phyloP scores from a whole-genome alignment of 2,113 vertebrate species.

The Pelvicachromis taeniatus region DNA sequence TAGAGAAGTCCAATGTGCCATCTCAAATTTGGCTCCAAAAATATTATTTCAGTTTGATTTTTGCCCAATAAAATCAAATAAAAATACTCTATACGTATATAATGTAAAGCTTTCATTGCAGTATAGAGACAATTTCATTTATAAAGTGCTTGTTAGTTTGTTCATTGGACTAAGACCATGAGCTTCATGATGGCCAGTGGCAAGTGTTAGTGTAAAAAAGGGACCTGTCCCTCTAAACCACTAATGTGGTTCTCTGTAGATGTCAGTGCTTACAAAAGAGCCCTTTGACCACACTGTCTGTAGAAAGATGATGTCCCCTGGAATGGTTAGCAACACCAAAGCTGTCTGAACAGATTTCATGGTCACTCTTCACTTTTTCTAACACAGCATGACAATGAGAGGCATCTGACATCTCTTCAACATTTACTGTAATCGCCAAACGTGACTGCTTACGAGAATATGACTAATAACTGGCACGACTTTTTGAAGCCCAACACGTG shows the following conservation, averaged over 20 bases:
- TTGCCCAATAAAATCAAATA: neutral
- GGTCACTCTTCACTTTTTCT: conserved; percentile 34
- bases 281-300: conserved; percentile 27
- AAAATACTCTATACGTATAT: neutral
- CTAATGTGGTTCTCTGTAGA: conserved; percentile 20
- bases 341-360: conserved; percentile 65
- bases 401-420: conserved; percentile 51
- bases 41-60: neutral
- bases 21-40: neutral
- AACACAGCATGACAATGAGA: conserved; percentile 44
- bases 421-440: conserved; percentile 42
- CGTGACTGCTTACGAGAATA: conserved; percentile 25
- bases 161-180: neutral
- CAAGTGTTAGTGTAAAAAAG: conserved; percentile 25
- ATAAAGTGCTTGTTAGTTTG: neutral
- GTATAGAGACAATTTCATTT: neutral
- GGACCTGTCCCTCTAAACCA: conserved; percentile 36
- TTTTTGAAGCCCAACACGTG: neutral
- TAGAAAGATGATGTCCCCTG: conserved; percentile 42
- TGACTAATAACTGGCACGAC: conserved; percentile 7
- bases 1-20: neutral
- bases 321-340: conserved; percentile 56
- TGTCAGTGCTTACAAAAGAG: conserved; percentile 23
- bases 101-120: neutral
- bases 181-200: neutral